These are phyloP conservation scores for Intellagama lesueurii DNA, from an alignment of 2,797 vertebrate species.

Conservation along the genomic window DNA sequence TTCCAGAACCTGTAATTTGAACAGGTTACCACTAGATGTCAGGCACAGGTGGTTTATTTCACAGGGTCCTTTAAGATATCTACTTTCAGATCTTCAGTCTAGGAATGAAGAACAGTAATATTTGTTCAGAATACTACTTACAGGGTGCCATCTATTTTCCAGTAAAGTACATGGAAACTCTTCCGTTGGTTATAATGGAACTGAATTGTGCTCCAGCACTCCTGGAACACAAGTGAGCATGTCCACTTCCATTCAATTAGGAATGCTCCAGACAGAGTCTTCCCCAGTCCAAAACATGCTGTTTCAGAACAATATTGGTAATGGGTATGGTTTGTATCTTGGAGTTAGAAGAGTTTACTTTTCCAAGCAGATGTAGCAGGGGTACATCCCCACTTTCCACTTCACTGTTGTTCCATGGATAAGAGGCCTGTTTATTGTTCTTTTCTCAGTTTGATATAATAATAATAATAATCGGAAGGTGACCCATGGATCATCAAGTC, in stretches of 20 bases:
- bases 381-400: neutral
- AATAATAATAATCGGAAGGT: too few relatives aligned
- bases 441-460: too few relatives aligned
- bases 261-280: neutral
- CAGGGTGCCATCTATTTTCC: neutral
- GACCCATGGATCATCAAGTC: too few relatives aligned
- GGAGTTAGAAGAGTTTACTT: neutral
- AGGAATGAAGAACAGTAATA: neutral
- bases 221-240: neutral
- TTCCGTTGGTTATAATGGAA: neutral
- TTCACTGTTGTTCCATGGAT: neutral
- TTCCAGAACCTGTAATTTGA: conserved; percentile 40
- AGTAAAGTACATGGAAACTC: neutral
- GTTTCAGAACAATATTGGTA: neutral
- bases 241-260: too few relatives aligned
- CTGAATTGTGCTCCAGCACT: neutral
- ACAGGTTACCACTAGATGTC: conserved; percentile 75
- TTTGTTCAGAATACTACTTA: neutral
- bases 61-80: neutral
- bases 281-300: neutral
- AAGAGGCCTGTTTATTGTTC: neutral
- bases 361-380: neutral
- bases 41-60: conserved; percentile 54
- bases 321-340: neutral
- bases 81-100: neutral